Evolutionary conservation across 2,797 vertebrate species (phyloP).

Genomic region (Microchirus variegatus): DNA sequence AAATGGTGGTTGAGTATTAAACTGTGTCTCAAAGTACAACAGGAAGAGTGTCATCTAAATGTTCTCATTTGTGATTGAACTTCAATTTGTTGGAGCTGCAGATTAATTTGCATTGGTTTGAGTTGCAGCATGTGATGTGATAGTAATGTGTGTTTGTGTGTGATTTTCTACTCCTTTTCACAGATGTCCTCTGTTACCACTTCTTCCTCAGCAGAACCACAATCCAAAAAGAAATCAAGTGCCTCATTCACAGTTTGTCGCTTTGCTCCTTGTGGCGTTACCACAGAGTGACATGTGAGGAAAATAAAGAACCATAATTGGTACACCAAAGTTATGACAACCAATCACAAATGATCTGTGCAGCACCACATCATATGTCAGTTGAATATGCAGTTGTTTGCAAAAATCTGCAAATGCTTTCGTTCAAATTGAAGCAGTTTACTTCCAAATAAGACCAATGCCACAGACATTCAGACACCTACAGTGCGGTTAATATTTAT

Average conservation of each 20-base stretch:
- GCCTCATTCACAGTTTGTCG: slow-evolving; percentile 56
- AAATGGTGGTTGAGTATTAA: slow-evolving; percentile 6
- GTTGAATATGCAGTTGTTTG: not conserved
- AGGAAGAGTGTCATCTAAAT: not conserved
- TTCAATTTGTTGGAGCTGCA: slow-evolving; percentile 10
- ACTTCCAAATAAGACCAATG: not conserved
- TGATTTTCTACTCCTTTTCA: not conserved
- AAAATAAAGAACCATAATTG: slow-evolving; percentile 41
- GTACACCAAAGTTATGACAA: slow-evolving; percentile 39
- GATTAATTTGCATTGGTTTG: not conserved
- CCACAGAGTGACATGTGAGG: slow-evolving; percentile 50
- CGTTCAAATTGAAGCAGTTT: slow-evolving; percentile 1
- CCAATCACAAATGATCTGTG: slow-evolving; percentile 35
- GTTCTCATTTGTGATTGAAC: slow-evolving; percentile 4
- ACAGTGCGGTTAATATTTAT: slow-evolving; percentile 4
- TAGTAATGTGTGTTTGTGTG: not conserved
- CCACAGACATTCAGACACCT: slow-evolving; percentile 14
- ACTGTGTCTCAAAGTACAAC: not conserved
- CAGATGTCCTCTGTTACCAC: not conserved
- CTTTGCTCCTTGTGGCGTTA: slow-evolving; percentile 41
- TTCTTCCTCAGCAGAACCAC: slow-evolving; percentile 5
- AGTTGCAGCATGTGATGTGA: slow-evolving; percentile 1
- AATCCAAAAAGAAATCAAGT: slow-evolving; percentile 42
- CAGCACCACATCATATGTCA: slow-evolving; percentile 21
- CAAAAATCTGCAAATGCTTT: slow-evolving; percentile 1